Evolutionary conservation across 2,113 vertebrate genomes (phyloP), one percentile per base, ranked within the genome.

Genomic region (Misgurnus anguillicaudatus): DNA sequence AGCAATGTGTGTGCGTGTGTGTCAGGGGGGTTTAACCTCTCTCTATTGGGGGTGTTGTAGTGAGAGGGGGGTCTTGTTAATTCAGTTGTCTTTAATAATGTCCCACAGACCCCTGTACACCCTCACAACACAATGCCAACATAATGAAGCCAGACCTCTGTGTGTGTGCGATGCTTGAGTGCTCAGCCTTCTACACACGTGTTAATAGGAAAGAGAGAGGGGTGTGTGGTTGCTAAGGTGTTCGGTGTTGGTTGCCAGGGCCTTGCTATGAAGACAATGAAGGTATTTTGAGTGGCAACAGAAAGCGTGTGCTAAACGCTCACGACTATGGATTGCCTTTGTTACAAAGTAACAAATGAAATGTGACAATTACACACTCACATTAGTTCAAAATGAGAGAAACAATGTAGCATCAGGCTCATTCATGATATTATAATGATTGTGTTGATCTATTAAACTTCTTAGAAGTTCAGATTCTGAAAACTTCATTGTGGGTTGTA

Each of bases 71-170:
- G 79, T 57, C 31, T 72, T 81, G 83, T 81, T 84, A 84, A 84
- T 82, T 84, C 76, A 82, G 75, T 80, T 80, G 74, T 72, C 75
- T 80, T 84, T 84, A 84, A 84, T 81, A 81, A 84, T 79, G 83
- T 81, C 79, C 75, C 53, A 65, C 9, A 78, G 80, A 51, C 9
- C 79, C 77, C 38, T 77, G 74, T 69, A 75, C 79, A 77, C 80
- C 83, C 51, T 60, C 48, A 75, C 72, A 45, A 78, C 69, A 80
- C 67, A 64, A 72, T 53, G 79, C 64, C 63, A 77, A 69, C 69
- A 69, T 61, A 75, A 77, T 45, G n/a, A 69, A 65, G 36, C 21
- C 72, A 47, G 73, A 72, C 74, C 68, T 55, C 39, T 51, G 5
- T 21, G 63, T 41, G 45, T 72, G 70, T 79, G 72, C 62, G 58